Base-by-base conservation (phyloP, 2,888 invertebrate species). In the Deilephila porcellus region DNA sequence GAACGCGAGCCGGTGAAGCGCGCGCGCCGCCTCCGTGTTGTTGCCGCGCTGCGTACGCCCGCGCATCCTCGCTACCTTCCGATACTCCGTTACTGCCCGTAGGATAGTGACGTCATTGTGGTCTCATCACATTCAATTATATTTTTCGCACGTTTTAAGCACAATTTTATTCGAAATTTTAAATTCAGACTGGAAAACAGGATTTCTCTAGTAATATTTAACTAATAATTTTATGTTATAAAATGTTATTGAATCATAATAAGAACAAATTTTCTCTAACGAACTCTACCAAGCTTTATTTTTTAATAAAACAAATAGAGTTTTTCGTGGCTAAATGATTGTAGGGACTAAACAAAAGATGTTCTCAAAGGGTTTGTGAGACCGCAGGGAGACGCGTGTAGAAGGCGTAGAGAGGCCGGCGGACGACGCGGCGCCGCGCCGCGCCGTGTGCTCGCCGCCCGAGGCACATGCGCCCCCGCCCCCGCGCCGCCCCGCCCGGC, bases 1-100 rank as follows among this genome's bases (percentile, higher is more conserved):
- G 84, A 97, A 97, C 60, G 97, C 97, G 56, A 97, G 95, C 74
- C 96, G 95, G 83, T 97, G 97, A 76, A 97, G 92, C 80, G 97
- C 93, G 75, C 96, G 95, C 79, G 95, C 95, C 17, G 96, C 95
- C 70, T 96, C 95, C 81, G 90, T 91, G 74, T 92, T 91, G 73
- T 81, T 82, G 76, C 83, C 83, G 82, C 83, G 81, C 85, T 85
- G 83, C 82, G 81, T 72, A 73, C 82, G 83, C 83, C 88, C 89
- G 79, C 89, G 87, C 94, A 93, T 91, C 85, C 78, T 86, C 78
- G 77, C 78, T 77, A 81, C 75, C 79, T 34, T 34, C 19, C 19
- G 59, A 14, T 52, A 1, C 32, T 32, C 37, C 4, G 2, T n/a
- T 32, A 59, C 56, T n/a, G n/a, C 1, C 56, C 56, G 56, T 5